Base-by-base conservation (phyloP, 2,113 vertebrate species). In the Acanthochromis polyacanthus region DNA sequence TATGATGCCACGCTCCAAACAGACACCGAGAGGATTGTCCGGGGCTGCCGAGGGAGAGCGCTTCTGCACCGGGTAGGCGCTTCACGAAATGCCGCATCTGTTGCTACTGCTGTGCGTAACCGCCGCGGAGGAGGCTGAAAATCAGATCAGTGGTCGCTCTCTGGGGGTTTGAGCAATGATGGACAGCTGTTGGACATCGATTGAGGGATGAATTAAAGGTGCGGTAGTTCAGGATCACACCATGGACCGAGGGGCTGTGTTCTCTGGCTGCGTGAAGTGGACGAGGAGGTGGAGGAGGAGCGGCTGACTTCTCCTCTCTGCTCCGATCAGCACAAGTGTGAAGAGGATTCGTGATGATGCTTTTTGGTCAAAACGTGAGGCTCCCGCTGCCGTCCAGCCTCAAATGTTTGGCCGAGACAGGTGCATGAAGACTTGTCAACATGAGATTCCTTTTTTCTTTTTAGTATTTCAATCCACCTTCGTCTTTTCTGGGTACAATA, bases 151-250 rank as follows among this genome's bases (percentile, higher is more conserved):
- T 76, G 78, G 63, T 71, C 70, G 1, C 38, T 83, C 48, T 58
- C 58, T 14, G 28, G 74, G 56, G 74, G 74, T 48, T 23, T 40
- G 61, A 36, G 48, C 77, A 12, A 65, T 88, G 86, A 88, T 78
- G 85, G 88, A 83, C 88, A 92, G 86, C 79, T 83, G 88, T 67
- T 86, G 83, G 81, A 66, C 78, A 64, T 4, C 32, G 78, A 84
- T 82, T 76, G 32, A 20, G 52, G 72, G 69, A 28, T 77, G 50
- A 51, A 52, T 30, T 53, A 62, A 72, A 19, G n/a, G 52, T 28
- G 58, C 23, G 19, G 46, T 11, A 20, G 45, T 23, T 30, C 48
- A 4, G 11, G 17, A n/a, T 23, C 40, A 1, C 10, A 58, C 17
- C 62, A 81, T 80, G 80, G 50, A 82, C 32, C 75, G 15, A 53